A percentile compares a stretch with the other conserved stretches of the same genome.
Evolutionary conservation across 2,888 invertebrate genomes (phyloP).

Genomic region (Hypomecis punctinalis): DNA sequence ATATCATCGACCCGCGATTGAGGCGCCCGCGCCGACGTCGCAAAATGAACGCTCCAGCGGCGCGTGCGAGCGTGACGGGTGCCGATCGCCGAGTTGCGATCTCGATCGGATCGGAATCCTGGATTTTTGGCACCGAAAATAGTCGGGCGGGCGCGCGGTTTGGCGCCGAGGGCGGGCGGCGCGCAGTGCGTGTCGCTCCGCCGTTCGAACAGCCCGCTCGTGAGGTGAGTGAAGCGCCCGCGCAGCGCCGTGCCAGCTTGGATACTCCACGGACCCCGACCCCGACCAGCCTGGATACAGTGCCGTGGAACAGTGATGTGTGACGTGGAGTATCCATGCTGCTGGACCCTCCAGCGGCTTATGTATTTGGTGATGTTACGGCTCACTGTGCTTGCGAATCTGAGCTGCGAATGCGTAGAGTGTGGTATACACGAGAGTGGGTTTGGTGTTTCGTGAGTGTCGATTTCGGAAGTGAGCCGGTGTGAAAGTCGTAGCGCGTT

Average conservation of each 20-base stretch:
- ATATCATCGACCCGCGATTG: conserved; percentile 42
- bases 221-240: conserved; percentile 73
- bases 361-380: conserved; percentile 50
- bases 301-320: conserved; percentile 41
- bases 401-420: conserved; percentile 40
- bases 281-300: conserved; percentile 42
- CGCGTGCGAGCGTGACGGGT: conserved; percentile 70
- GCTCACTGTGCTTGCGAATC: conserved; percentile 52
- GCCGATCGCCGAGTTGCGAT: conserved; percentile 60
- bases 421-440: conserved; percentile 20
- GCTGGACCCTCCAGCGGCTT: conserved; percentile 54
- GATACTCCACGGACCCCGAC: conserved; percentile 60
- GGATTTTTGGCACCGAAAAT: conserved; percentile 85
- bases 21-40: conserved; percentile 45
- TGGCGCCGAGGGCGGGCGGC: conserved; percentile 69
- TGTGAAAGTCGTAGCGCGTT: conserved; percentile 48
- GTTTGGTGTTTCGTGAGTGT: conserved; percentile 45
- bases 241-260: conserved; percentile 58
- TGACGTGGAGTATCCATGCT: conserved; percentile 70
- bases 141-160: conserved; percentile 78
- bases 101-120: conserved; percentile 75
- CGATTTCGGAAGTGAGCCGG: conserved; percentile 38
- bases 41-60: conserved; percentile 37
- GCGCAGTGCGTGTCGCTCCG: conserved; percentile 85
- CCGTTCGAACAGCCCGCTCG: conserved; percentile 83